Evolutionary conservation across 2,113 vertebrate species (phyloP).

Genomic region (Scolopax mira): DNA sequence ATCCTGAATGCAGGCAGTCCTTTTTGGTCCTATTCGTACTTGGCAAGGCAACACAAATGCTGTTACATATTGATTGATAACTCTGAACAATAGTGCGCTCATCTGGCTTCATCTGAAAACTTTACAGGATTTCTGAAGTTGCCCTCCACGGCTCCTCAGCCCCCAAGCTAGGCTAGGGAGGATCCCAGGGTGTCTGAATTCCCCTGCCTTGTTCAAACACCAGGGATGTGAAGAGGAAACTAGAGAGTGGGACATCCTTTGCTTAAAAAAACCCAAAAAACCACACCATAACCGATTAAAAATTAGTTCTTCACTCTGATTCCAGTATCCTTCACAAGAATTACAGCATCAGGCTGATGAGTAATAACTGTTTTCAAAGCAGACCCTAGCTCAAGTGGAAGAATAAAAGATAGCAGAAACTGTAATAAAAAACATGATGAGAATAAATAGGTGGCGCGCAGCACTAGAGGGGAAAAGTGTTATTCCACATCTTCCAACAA

Average conservation of each 20-base stretch:
- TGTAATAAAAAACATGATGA: constrained; percentile 26
- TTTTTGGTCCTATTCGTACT: not conserved
- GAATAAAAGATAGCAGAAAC: constrained; percentile 29
- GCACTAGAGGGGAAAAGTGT: not conserved
- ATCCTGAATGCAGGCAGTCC: not conserved
- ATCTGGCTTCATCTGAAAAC: not conserved
- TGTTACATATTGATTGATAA: not conserved
- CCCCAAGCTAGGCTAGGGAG: not conserved
- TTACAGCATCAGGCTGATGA: not conserved
- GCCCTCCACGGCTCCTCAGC: not conserved
- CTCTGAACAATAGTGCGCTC: not conserved
- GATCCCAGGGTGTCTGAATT: not conserved
- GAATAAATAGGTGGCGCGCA: not conserved
- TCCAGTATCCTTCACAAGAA: not conserved
- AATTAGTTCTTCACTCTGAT: not conserved
- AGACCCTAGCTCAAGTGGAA: not conserved
- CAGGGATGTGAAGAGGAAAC: not conserved
- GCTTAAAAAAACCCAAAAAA: not conserved
- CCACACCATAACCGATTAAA: constrained; percentile 1
- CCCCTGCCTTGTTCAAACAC: not conserved
- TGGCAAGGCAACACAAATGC: not conserved
- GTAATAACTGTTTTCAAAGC: constrained; percentile 34
- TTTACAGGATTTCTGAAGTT: not conserved
- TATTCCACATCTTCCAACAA: constrained; percentile 18
- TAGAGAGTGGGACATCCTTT: not conserved